Conservation (phyloP, 2,888 invertebrate genomes). For the Antitype chi region DNA sequence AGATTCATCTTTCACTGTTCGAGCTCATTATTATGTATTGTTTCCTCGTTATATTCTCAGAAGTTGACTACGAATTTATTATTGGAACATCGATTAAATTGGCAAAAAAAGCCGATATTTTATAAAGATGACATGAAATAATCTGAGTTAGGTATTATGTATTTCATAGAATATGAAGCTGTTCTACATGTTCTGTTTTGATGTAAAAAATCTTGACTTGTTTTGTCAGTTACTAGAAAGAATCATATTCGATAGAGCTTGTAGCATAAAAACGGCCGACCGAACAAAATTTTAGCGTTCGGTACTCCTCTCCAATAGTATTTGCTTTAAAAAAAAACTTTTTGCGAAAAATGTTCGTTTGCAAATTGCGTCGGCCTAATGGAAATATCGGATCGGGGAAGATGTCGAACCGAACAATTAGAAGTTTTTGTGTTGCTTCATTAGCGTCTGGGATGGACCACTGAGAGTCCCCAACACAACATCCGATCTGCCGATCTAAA, state of each 20-base stretch:
- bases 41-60: slow-evolving; percentile 73
- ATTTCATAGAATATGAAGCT: slow-evolving; percentile 21
- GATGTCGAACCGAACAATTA: slow-evolving; percentile 78
- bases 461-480: slow-evolving; percentile 58
- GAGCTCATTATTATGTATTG: slow-evolving; percentile 74
- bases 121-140: slow-evolving; percentile 38
- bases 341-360: slow-evolving; percentile 71
- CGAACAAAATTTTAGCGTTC: slow-evolving; percentile 31
- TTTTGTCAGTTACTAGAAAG: slow-evolving; percentile 22
- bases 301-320: slow-evolving; percentile 27
- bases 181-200: neutral
- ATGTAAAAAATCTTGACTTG: slow-evolving; percentile 16
- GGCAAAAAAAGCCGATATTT: slow-evolving; percentile 46
- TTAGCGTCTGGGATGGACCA: slow-evolving; percentile 68
- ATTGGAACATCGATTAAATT: slow-evolving; percentile 66
- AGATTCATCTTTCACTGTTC: slow-evolving; percentile 72
- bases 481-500: slow-evolving; percentile 45
- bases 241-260: slow-evolving; percentile 29
- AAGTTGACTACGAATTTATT: slow-evolving; percentile 71
- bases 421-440: slow-evolving; percentile 81
- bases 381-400: slow-evolving; percentile 77
- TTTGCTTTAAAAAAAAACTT: slow-evolving; percentile 44
- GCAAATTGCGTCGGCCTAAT: slow-evolving; percentile 77
- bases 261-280: slow-evolving; percentile 35
- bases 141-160: slow-evolving; percentile 22